Evolutionary conservation across 2,888 invertebrate genomes (phyloP), one percentile per base, ranked within the genome.

Genomic region (Calameuta filiformis): DNA sequence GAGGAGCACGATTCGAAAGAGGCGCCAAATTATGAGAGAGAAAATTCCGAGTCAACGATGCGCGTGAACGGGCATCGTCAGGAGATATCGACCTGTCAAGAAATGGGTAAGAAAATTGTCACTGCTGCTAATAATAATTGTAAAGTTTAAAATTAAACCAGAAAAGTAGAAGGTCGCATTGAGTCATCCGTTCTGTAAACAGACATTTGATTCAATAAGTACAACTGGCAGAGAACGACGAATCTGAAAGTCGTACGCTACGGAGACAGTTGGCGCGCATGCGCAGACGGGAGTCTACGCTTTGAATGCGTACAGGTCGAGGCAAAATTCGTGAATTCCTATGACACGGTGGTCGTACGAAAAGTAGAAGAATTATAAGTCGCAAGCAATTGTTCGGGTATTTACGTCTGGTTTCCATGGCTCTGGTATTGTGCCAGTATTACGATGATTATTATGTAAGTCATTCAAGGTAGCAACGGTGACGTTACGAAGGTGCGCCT

Each of bases 51-150:
- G 80, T 79, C 85, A 81, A 90, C 86, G 88, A 90, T 90, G 90
- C 90, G 89, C 88, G 89, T 90, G 83, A 90, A 90, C 89, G 90
- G 89, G 85, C 88, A 90, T 85, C 87, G 83, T 79, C 83, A 86
- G 80, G 86, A 89, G 82, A 56, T 56, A 23, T 84, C 84, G 84
- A 85, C 87, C 81, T 87, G 86, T 86, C 88, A 87, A 87, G 89
- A 90, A 89, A 90, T 88, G 90, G 89, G 90, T 90, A 86, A 88
- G 87, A 78, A 23, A 69, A 40, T 30, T 73, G 56, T 33, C 56
- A 56, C 6, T 9, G 56, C 23, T 0, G 15, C 2, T 2, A 9
- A 56, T 2, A 23, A 15, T 15, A 56, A 56, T 40, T 23, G 2
- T 23, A 23, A 23, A 23, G 9, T 9, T 56, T 23, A 56, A 23